Conservation (phyloP, 2,888 invertebrate genomes). For the Melinaea menophilus region DNA sequence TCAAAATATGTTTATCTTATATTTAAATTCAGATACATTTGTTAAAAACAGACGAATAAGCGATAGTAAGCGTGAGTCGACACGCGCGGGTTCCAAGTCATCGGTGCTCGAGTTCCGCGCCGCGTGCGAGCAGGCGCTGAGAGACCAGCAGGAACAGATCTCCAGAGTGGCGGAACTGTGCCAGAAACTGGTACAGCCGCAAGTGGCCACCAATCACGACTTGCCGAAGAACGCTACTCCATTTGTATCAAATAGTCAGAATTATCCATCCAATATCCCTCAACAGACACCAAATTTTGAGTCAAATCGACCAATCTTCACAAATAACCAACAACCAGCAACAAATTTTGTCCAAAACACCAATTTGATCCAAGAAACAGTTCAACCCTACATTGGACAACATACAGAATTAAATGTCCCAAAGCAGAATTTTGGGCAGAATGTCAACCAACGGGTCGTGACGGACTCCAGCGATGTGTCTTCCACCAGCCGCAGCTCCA, state of each 20-base stretch:
- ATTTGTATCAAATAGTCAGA: background rate
- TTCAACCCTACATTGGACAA: background rate
- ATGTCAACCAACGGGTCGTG: constrained; percentile 12
- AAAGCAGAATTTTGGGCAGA: constrained; percentile 19
- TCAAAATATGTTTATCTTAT: too few relatives aligned
- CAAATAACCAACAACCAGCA: constrained; percentile 14
- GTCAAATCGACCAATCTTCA: background rate
- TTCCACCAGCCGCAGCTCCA: constrained; percentile 42
- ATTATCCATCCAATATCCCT: background rate
- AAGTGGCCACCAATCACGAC: constrained; percentile 1
- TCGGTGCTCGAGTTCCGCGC: constrained; percentile 54
- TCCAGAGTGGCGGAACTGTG: constrained; percentile 58
- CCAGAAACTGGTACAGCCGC: constrained; percentile 48
- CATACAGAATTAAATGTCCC: background rate
- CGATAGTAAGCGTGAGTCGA: constrained; percentile 23
- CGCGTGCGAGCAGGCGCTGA: constrained; percentile 53
- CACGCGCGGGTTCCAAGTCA: constrained; percentile 35
- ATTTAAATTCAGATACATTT: too few relatives aligned
- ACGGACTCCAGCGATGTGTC: constrained; percentile 45
- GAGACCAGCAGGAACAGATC: constrained; percentile 55
- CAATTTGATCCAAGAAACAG: constrained; percentile 5
- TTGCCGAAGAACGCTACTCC: too few relatives aligned
- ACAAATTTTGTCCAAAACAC: constrained; percentile 5
- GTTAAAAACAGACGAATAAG: constrained; percentile 24
- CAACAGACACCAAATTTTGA: background rate